phyloP scores from a whole-genome alignment of 2,113 vertebrate genomes.

The Burhinus bistriatus region DNA sequence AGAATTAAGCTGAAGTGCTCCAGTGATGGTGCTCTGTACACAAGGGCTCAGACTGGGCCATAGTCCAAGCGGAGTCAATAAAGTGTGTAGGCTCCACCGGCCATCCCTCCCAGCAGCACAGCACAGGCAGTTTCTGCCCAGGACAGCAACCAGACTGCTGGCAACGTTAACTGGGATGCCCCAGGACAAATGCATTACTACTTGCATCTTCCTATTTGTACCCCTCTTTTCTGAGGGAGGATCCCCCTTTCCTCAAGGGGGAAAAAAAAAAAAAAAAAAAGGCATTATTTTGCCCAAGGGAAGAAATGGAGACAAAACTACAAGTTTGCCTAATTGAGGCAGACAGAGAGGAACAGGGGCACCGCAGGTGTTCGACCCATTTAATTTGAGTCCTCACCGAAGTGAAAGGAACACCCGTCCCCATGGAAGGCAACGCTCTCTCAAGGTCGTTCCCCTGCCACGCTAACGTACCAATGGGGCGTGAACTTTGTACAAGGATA shows the following conservation, averaged over 20 bases:
- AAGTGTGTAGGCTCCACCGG: fast-evolving
- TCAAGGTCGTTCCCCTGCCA: not conserved
- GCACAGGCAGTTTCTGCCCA: not conserved
- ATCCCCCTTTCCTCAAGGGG: not conserved
- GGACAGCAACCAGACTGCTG: not conserved
- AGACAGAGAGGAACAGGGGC: fast-evolving
- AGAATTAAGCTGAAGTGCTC: not conserved
- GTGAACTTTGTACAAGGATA: fast-evolving
- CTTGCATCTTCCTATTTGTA: not conserved
- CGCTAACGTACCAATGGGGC: fast-evolving
- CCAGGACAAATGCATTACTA: not conserved
- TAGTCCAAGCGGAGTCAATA: not conserved
- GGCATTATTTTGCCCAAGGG: not conserved
- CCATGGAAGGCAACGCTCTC: fast-evolving
- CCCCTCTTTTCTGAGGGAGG: not conserved
- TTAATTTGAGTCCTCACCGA: not conserved
- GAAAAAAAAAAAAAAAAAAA: not conserved
- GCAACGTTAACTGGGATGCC: fast-evolving
- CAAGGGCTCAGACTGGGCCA: not conserved
- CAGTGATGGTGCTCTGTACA: not conserved
- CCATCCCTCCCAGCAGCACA: not conserved
- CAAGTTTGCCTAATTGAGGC: not conserved
- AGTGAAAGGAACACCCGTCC: not conserved
- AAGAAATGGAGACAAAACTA: not conserved
- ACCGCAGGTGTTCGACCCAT: fast-evolving